phyloP scores from a whole-genome alignment of 1,140 invertebrate species.

The Pteromalus puparum region DNA sequence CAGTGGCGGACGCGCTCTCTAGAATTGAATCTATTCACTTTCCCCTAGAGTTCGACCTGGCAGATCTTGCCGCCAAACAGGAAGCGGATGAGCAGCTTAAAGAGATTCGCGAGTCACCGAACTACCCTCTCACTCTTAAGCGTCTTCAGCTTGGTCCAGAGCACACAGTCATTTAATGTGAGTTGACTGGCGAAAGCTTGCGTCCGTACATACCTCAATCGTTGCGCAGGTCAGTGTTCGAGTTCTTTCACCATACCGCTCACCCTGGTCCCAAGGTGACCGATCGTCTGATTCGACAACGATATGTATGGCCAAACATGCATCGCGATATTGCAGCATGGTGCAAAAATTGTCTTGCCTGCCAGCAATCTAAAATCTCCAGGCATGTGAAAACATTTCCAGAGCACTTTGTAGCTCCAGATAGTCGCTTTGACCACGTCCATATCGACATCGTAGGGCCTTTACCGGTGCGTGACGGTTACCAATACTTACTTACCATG shows the following conservation, averaged over 20 bases:
- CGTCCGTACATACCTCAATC: neutral
- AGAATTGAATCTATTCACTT: no score
- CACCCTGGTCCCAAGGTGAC: no score
- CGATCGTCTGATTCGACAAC: neutral
- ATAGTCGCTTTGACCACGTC: neutral
- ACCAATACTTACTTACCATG: neutral
- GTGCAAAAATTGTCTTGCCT: no score
- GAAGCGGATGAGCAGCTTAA: neutral
- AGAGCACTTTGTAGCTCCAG: no score
- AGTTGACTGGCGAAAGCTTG: constrained; percentile 17
- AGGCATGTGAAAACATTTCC: no score
- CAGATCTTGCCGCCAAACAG: neutral
- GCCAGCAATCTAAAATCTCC: no score
- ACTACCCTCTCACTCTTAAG: neutral
- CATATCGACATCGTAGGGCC: constrained; percentile 17
- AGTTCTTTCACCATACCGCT: no score
- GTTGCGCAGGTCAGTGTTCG: no score
- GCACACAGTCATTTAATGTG: neutral
- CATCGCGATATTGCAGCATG: no score
- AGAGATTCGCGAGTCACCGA: neutral
- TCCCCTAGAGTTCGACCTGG: no score
- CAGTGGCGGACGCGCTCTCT: no score
- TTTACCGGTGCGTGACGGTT: neutral
- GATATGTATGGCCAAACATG: constrained; percentile 29
- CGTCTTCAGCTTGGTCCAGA: no score